These are phyloP conservation scores for Trichogramma evanescens DNA, from an alignment of 2,888 invertebrate species.

Conservation along the genomic window DNA sequence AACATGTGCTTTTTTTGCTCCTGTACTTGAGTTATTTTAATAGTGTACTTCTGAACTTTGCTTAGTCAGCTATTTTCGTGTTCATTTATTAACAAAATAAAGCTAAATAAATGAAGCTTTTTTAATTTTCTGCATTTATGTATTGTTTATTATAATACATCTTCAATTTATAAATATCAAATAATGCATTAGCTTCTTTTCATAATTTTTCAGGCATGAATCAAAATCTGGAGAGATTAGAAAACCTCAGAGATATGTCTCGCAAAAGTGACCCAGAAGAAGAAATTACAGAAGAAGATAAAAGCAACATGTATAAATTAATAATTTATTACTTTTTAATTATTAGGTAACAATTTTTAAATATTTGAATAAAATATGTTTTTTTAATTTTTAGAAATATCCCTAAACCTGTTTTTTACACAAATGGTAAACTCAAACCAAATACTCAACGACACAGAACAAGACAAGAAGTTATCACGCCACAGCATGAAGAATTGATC, in stretches of 20 bases:
- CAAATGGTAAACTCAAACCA: constrained; percentile 59
- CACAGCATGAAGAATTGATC: constrained; percentile 82
- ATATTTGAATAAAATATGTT: neutral
- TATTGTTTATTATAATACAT: neutral
- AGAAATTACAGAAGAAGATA: constrained; percentile 55
- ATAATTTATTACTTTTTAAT: neutral
- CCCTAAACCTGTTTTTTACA: constrained; percentile 77
- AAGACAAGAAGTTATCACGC: constrained; percentile 56
- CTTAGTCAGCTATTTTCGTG: too few relatives aligned
- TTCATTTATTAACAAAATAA: too few relatives aligned
- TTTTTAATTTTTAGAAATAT: constrained; percentile 48
- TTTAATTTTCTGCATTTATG: neutral
- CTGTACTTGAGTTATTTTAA: neutral
- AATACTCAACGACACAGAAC: constrained; percentile 56
- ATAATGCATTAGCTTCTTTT: neutral
- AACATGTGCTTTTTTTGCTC: neutral
- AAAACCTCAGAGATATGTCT: constrained; percentile 64
- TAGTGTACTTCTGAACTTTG: too few relatives aligned
- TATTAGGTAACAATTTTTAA: neutral
- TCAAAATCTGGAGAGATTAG: constrained; percentile 75
- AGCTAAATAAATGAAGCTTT: neutral
- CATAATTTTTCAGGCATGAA: constrained; percentile 57
- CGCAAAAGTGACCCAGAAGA: constrained; percentile 63
- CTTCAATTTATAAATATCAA: neutral
- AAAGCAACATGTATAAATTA: constrained; percentile 35